Base-by-base conservation (phyloP, 2,797 vertebrate species). In the Echiichthys vipera region DNA sequence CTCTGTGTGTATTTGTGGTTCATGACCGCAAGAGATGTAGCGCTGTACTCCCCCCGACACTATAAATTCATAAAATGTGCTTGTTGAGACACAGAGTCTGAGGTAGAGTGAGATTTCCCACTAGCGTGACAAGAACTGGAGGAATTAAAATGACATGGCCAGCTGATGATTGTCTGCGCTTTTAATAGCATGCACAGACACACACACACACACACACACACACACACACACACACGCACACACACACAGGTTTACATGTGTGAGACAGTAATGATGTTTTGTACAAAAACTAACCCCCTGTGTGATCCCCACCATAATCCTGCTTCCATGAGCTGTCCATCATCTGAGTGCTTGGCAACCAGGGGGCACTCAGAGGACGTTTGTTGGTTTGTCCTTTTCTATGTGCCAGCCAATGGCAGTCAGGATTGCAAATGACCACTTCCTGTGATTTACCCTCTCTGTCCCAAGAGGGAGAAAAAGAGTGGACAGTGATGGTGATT, bases 221-320 rank as follows among this genome's bases (percentile, higher is more conserved):
- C 32, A 68, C 58, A 61, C 45, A 37, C 20, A 55, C 55, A 42
- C 53, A 47, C 34, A 17, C 30, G 27, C 70, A 55, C 69, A 46
- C 57, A 34, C 32, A 37, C 45, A 55, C 66, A 36, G 25, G 5
- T 61, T 64, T 45, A 54, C 65, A 62, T 63, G 67, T 71, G 61
- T 66, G 70, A 43, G 42, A 67, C 40, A 30, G 65, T 62, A 49
- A 43, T 54, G 77, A 88, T 84, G 75, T 84, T 88, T 89, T 68
- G 45, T 64, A 74, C 71, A 82, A 86, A 91, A 91, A 83, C 83
- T 88, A 86, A 78, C 73, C 56, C 76, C 65, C 66, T 88, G n/a
- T n/a, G n/a, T n/a, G 84, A 89, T 82, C 56, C 74, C 59, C 32
- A n/a, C 65, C 24, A 10, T 92, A 90, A 93, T 92, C 91, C 87